Evolutionary conservation across 2,888 invertebrate species (phyloP).

Genomic region (Trichopoda pennipes): DNA sequence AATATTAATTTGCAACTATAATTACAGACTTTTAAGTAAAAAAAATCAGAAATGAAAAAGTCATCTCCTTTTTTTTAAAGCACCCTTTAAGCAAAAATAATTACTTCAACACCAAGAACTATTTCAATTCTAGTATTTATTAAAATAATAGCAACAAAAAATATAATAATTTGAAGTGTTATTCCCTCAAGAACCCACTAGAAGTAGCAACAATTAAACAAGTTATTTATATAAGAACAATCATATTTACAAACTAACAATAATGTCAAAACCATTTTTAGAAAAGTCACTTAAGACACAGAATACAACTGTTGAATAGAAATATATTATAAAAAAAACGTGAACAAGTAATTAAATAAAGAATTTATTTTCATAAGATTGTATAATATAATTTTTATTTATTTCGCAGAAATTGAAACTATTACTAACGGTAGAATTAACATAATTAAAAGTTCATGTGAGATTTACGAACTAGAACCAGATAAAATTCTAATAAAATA

Average conservation of each 20-base stretch:
- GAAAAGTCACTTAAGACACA: conserved; percentile 1
- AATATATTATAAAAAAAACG: conserved; percentile 1
- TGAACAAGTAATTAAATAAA: conserved; percentile 36
- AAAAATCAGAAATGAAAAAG: too few species aligned
- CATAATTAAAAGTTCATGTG: conserved; percentile 24
- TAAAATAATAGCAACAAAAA: too few species aligned
- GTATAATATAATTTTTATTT: background rate
- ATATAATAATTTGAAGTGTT: too few species aligned
- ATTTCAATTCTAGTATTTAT: too few species aligned
- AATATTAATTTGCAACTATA: too few species aligned
- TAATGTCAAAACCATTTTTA: conserved; percentile 13
- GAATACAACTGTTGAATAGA: conserved; percentile 2
- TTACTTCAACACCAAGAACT: too few species aligned
- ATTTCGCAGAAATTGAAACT: background rate
- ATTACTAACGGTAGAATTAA: background rate
- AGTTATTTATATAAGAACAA: background rate
- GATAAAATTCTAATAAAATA: conserved; percentile 10
- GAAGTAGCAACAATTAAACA: too few species aligned
- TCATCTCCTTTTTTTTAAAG: too few species aligned
- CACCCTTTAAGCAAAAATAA: too few species aligned
- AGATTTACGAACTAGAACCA: conserved; percentile 26
- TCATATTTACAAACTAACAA: background rate
- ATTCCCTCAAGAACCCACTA: too few species aligned
- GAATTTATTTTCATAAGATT: background rate
- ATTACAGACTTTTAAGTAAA: too few species aligned